phyloP scores from a whole-genome alignment of 2,797 vertebrate species.

The Hippopotamyrus pictus region DNA sequence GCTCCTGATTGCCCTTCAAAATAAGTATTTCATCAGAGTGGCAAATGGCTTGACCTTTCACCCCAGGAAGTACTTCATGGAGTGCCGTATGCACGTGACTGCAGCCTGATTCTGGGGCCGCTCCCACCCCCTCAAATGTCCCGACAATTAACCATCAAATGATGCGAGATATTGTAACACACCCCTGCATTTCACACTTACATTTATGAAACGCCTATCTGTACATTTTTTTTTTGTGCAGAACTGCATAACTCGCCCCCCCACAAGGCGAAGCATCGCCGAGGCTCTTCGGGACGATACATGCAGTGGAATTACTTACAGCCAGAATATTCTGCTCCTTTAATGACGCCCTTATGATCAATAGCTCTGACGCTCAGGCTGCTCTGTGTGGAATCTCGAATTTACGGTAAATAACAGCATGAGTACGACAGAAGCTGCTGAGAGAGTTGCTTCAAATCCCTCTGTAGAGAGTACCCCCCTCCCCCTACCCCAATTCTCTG shows the following conservation, averaged over 20 bases:
- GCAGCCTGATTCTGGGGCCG: neutral
- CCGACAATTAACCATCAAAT: neutral
- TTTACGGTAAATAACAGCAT: neutral
- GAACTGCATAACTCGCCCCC: neutral
- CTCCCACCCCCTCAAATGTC: neutral
- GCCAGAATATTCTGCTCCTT: neutral
- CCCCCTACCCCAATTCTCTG: neutral
- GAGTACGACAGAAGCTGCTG: neutral
- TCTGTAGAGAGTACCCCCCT: neutral
- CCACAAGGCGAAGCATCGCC: neutral
- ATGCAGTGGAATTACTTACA: neutral
- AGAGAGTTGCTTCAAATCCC: neutral
- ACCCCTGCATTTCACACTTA: neutral
- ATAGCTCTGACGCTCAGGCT: neutral
- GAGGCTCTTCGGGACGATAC: neutral
- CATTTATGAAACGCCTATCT: neutral
- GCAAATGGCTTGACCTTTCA: neutral
- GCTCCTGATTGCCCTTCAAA: neutral
- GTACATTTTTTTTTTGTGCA: neutral
- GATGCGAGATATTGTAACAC: neutral
- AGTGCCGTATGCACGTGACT: neutral
- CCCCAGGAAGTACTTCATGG: neutral
- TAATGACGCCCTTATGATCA: neutral
- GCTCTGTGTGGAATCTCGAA: neutral
- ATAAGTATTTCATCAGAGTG: neutral